These are phyloP conservation scores for Cirrhinus molitorella DNA, from an alignment of 2,797 vertebrate species.

Conservation along the genomic window DNA sequence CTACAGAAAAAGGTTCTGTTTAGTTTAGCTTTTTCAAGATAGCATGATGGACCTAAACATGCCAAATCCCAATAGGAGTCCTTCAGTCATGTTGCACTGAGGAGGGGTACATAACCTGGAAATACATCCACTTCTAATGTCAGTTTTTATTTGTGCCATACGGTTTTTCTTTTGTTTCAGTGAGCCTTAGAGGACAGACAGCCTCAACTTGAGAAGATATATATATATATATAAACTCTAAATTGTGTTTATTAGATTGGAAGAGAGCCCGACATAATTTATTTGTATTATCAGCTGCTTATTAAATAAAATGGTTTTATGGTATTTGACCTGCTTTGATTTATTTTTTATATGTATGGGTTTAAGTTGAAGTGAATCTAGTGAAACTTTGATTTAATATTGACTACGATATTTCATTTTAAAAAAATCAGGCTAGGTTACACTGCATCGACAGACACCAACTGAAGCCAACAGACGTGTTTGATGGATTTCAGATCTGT, in stretches of 20 bases:
- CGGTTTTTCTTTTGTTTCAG: background rate
- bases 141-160: conserved; percentile 48
- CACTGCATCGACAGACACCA: background rate
- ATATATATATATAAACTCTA: background rate
- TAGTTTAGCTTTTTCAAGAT: background rate
- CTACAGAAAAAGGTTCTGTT: background rate
- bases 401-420: background rate
- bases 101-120: conserved; percentile 2
- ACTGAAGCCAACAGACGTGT: background rate
- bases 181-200: conserved; percentile 33
- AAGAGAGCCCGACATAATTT: conserved; percentile 75
- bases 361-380: background rate
- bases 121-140: background rate
- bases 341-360: background rate
- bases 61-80: background rate
- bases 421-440: background rate
- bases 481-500: background rate
- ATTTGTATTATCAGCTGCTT: conserved; percentile 77
- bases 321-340: conserved; percentile 48
- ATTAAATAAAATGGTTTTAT: conserved; percentile 80
- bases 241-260: conserved; percentile 47
- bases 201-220: conserved; percentile 14
- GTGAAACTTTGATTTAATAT: background rate
- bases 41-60: conserved; percentile 22
- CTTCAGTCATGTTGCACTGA: background rate